Percentiles rank a stretch among this genome's conserved stretches.
These are phyloP conservation scores for Decapterus maruadsi DNA, from an alignment of 2,797 vertebrate genomes.

Conservation along the genomic window DNA sequence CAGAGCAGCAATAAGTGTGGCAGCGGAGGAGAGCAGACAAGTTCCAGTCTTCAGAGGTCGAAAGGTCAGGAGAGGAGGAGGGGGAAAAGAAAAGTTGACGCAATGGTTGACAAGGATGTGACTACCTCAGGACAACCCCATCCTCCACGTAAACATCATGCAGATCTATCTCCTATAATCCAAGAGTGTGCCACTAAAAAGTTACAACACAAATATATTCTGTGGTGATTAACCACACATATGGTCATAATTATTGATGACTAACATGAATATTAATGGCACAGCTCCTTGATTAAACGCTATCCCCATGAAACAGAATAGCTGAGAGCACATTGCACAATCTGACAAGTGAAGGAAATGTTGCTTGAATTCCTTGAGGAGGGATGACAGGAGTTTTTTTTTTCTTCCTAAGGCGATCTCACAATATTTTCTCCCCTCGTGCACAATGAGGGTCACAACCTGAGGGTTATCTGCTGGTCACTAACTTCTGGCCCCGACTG, in stretches of 20 bases:
- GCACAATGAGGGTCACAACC: conserved; percentile 67
- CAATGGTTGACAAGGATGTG: conserved; percentile 25
- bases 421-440: conserved; percentile 48
- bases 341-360: neutral
- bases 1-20: conserved; percentile 53
- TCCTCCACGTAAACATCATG: neutral
- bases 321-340: neutral
- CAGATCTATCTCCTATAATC: neutral
- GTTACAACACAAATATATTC: neutral
- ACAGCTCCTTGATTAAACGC: neutral
- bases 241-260: neutral
- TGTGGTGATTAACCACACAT: neutral
- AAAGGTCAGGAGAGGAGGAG: conserved; percentile 54
- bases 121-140: neutral
- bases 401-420: conserved; percentile 29
- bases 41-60: conserved; percentile 59
- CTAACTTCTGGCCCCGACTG: conserved; percentile 62
- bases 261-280: neutral
- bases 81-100: conserved; percentile 7
- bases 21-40: conserved; percentile 55
- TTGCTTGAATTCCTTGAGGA: conserved; percentile 33
- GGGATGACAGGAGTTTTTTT: conserved; percentile 46
- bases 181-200: neutral
- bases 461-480: conserved; percentile 78
- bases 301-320: neutral